Percentiles rank a stretch among this genome's conserved stretches.
phyloP scores from a whole-genome alignment of 1,140 invertebrate genomes.

The Anastrepha ludens region DNA sequence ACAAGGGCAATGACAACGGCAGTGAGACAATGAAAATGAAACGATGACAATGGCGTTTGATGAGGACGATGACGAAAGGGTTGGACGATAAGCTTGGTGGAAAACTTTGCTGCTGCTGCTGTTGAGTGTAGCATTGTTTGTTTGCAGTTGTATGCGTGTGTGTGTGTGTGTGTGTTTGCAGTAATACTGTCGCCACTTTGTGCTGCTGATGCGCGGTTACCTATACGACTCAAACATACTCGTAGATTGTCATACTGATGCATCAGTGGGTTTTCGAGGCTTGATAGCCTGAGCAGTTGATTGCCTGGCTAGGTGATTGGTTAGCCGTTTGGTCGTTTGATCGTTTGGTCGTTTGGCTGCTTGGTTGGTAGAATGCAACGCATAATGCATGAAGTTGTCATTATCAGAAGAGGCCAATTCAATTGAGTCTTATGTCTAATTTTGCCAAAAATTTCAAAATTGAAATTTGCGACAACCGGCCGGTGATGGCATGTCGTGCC shows the following conservation, averaged over 20 bases:
- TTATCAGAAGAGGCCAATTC: slow-evolving; percentile 71
- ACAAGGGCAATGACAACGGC: slow-evolving; percentile 26
- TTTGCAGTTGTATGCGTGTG: background rate
- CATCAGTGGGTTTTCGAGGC: slow-evolving; percentile 9
- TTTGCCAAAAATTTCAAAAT: slow-evolving; percentile 57
- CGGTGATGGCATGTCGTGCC: background rate
- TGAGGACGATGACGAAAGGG: slow-evolving; percentile 12
- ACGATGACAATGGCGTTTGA: slow-evolving; percentile 34
- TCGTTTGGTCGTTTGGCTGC: background rate
- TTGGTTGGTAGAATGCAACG: slow-evolving; percentile 21
- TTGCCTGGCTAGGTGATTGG: slow-evolving; percentile 19
- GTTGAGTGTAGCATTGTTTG: background rate
- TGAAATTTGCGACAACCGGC: slow-evolving; percentile 63
- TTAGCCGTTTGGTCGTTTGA: background rate
- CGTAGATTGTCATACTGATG: background rate
- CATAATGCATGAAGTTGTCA: slow-evolving; percentile 73
- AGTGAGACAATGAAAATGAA: slow-evolving; percentile 38
- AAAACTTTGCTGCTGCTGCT: background rate
- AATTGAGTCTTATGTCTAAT: slow-evolving; percentile 72
- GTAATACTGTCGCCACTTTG: slow-evolving; percentile 19
- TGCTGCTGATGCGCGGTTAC: slow-evolving; percentile 27
- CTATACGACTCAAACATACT: background rate
- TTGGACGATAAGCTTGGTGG: background rate
- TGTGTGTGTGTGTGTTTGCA: background rate
- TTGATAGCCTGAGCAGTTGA: background rate